These are phyloP conservation scores for Tetramorium simillimum DNA, from an alignment of 1,140 invertebrate species.

Conservation along the genomic window DNA sequence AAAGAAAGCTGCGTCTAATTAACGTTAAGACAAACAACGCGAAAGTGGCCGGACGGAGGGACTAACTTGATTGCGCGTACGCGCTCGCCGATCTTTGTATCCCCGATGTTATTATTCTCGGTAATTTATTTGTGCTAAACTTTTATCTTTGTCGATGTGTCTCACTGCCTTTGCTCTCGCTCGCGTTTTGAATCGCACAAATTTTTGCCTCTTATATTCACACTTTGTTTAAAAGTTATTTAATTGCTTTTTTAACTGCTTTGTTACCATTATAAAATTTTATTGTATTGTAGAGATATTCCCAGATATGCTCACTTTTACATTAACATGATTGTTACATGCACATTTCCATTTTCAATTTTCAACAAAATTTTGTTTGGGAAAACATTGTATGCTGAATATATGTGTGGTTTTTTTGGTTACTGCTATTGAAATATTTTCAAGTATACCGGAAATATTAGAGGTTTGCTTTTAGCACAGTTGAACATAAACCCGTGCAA, in stretches of 20 bases:
- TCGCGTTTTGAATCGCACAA: neutral
- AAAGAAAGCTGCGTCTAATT: constrained; percentile 71
- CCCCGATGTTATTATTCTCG: constrained; percentile 25
- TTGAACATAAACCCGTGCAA: neutral
- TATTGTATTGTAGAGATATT: neutral
- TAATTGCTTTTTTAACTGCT: neutral
- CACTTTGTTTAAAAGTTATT: neutral
- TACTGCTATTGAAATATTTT: neutral
- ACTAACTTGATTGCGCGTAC: constrained; percentile 44
- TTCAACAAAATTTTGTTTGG: neutral
- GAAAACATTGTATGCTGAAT: neutral
- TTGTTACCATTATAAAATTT: neutral
- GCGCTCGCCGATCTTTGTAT: constrained; percentile 14
- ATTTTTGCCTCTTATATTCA: neutral
- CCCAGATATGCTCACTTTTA: neutral
- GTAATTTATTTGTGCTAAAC: constrained; percentile 49
- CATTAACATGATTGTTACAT: neutral
- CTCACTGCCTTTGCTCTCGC: neutral
- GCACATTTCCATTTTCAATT: neutral
- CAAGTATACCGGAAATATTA: constrained; percentile 30
- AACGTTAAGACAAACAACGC: constrained; percentile 67
- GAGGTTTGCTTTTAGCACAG: neutral
- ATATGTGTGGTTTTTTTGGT: neutral
- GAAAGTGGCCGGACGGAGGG: constrained; percentile 32
- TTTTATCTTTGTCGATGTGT: constrained; percentile 33